Conservation (phyloP, 2,113 vertebrate genomes). For the Poecile atricapillus region DNA sequence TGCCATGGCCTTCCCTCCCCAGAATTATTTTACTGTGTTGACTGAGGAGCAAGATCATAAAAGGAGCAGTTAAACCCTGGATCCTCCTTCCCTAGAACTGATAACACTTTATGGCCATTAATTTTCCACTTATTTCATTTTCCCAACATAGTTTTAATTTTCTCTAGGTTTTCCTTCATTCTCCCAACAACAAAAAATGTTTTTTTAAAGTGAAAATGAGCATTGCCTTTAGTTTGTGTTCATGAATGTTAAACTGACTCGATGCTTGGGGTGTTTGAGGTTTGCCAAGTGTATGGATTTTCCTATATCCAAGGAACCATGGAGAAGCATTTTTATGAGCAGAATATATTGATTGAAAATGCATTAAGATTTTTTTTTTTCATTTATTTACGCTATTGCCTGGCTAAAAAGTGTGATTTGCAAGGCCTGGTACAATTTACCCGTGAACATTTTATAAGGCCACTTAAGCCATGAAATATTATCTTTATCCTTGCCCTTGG, state of each 20-base stretch:
- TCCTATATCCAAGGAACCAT: background rate
- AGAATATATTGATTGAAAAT: background rate
- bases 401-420: background rate
- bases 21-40: background rate
- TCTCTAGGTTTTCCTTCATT: background rate
- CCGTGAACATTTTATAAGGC: background rate
- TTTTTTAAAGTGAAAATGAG: background rate
- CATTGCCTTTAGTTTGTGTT: background rate
- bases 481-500: slow-evolving; percentile 4
- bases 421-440: background rate
- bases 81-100: background rate
- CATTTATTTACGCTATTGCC: background rate
- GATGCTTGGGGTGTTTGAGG: background rate
- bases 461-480: background rate
- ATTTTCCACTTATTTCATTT: background rate
- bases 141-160: background rate
- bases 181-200: background rate
- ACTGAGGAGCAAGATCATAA: background rate
- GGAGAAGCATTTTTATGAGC: background rate
- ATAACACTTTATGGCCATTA: background rate
- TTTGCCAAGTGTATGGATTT: background rate
- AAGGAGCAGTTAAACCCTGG: background rate
- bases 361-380: background rate
- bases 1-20: background rate
- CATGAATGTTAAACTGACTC: background rate